These are phyloP conservation scores for Athetis lepigone DNA, from an alignment of 2,888 invertebrate species.

Conservation along the genomic window DNA sequence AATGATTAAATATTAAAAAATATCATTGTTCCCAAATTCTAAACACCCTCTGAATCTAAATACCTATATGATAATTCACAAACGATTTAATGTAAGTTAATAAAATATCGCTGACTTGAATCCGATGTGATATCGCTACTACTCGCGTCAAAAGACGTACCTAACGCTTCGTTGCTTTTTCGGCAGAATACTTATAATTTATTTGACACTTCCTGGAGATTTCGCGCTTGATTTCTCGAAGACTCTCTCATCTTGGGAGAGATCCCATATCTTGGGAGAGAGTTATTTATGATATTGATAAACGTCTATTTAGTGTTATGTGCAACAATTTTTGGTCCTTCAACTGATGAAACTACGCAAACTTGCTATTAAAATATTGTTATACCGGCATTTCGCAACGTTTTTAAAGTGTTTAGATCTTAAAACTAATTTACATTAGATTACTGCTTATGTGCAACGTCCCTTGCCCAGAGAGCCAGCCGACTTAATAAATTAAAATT, in stretches of 20 bases:
- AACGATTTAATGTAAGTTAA: neutral
- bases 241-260: neutral
- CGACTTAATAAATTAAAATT: neutral
- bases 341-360: too few species aligned
- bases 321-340: too few species aligned
- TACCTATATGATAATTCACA: neutral
- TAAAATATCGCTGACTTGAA: constrained; percentile 18
- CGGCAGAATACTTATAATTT: constrained; percentile 29
- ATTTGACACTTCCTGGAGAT: constrained; percentile 17
- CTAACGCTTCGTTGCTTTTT: neutral
- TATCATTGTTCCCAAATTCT: neutral
- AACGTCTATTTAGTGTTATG: too few species aligned
- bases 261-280: too few species aligned
- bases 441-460: too few species aligned
- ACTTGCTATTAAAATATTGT: too few species aligned
- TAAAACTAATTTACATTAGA: too few species aligned
- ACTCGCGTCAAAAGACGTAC: constrained; percentile 1
- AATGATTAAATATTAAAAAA: too few species aligned
- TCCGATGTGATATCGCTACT: neutral
- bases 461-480: too few species aligned
- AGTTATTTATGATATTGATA: neutral
- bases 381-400: too few species aligned
- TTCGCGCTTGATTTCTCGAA: constrained; percentile 4
- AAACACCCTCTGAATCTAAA: neutral
- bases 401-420: too few species aligned